Conservation (phyloP, 30 jellyfish, hydroid and myxozoan species). For the Morbakka virulenta region DNA sequence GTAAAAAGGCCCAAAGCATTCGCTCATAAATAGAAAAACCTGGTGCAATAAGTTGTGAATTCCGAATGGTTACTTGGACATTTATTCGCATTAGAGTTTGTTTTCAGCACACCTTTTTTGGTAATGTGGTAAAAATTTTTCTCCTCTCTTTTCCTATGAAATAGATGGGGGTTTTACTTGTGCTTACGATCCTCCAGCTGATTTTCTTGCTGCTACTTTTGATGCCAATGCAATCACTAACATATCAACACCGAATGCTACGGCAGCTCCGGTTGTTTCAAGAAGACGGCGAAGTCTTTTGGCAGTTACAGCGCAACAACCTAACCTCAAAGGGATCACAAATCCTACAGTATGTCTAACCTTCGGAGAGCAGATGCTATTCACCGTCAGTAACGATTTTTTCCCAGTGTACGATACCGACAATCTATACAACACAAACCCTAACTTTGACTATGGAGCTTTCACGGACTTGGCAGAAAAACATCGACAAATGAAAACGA, state of each 20-base stretch:
- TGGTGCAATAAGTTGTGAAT: too few species aligned
- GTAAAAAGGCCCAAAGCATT: too few species aligned
- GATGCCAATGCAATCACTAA: constrained; percentile 31
- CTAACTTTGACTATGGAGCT: constrained; percentile 87
- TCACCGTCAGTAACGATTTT: constrained; percentile 72
- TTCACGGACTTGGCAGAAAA: constrained; percentile 78
- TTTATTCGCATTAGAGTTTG: too few species aligned
- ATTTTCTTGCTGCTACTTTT: constrained; percentile 35
- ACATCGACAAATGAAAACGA: constrained; percentile 67
- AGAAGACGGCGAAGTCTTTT: constrained; percentile 70
- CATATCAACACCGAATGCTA: too few species aligned
- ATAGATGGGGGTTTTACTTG: constrained; percentile 68
- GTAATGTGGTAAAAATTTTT: too few species aligned
- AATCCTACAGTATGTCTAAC: constrained; percentile 84
- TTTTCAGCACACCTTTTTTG: too few species aligned
- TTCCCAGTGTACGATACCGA: constrained; percentile 87
- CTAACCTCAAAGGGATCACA: constrained; percentile 66
- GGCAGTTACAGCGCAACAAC: constrained; percentile 53
- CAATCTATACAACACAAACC: constrained; percentile 87
- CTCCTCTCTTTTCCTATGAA: too few species aligned
- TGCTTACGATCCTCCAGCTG: constrained; percentile 75
- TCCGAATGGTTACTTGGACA: too few species aligned
- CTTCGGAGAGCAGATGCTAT: constrained; percentile 67
- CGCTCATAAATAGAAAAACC: too few species aligned
- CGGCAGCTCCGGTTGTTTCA: constrained; percentile 7